Evolutionary conservation across 2,888 invertebrate genomes (phyloP), one percentile per base, ranked within the genome.

Genomic region (Caenorhabditis japonica): DNA sequence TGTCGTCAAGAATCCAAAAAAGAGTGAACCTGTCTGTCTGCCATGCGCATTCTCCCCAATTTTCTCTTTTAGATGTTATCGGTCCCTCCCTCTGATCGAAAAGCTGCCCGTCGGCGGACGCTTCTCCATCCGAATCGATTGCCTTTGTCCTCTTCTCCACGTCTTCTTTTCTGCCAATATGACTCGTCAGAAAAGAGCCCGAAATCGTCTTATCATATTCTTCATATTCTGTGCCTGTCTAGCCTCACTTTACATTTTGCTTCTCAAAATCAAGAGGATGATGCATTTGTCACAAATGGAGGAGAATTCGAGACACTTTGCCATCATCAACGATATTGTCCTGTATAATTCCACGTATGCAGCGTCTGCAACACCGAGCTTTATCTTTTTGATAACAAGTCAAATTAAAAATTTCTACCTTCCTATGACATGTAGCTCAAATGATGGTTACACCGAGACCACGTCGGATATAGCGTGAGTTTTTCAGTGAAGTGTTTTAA

Each of bases 271-370:
- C 4, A 44, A 49, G 25, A 41, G 46, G 10, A 70, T 75, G 75
- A 49, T 55, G 12, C 66, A 60, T 60, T 51, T 74, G 21, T 21
- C 56, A 3, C 62, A 69, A 59, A 33, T 74, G 58, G 74, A 74
- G n/a, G 58, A 56, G 33, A 62, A 74, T 36, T 74, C 74, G 7
- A 36, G 52, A n/a, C 62, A 69, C 19, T 64, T 60, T 38, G 74
- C 69, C 17, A 66, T 69, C 43, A 44, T 74, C 13, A 58, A 68
- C 36, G 74, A 68, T 43, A 61, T 69, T 43, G 49, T 69, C 3
- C 56, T 59, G 17, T 74, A 69, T 43, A 74, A 74, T 59, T 52
- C 61, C 13, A 62, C 62, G 17, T 58, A 55, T 74, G 56, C 74
- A n/a, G n/a, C 38, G 4, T 30, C 47, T 39, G 41, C 39, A 4